Evolutionary conservation across 2,797 vertebrate species (phyloP).

Genomic region (Phalloptychus januarius): DNA sequence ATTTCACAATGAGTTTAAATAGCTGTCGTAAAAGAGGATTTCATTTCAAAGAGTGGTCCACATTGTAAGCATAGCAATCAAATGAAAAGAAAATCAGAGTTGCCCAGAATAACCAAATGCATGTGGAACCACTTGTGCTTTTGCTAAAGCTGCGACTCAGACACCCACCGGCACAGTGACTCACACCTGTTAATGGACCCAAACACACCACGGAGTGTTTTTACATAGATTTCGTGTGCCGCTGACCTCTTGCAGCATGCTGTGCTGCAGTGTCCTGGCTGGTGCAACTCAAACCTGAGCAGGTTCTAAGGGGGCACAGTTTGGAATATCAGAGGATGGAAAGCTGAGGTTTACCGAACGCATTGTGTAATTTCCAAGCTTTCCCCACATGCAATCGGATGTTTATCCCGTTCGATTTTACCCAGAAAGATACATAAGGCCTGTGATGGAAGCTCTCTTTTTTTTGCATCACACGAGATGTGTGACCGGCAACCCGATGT

Average conservation of each 20-base stretch:
- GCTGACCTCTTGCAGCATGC: neutral
- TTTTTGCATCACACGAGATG: too few relatives aligned
- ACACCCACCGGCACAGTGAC: conserved; percentile 11
- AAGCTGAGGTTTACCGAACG: neutral
- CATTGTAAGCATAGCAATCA: neutral
- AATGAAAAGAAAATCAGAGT: neutral
- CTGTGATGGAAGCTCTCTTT: too few relatives aligned
- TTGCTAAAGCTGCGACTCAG: neutral
- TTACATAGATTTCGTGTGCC: conserved; percentile 8
- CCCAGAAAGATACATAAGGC: neutral
- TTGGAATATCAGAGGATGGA: neutral
- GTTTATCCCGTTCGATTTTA: neutral
- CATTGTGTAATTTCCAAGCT: neutral
- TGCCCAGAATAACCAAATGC: neutral
- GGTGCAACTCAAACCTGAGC: neutral
- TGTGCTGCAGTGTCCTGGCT: neutral
- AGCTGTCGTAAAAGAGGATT: neutral
- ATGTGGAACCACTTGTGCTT: neutral
- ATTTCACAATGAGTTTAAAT: neutral
- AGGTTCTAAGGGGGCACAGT: neutral
- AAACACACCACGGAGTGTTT: conserved; percentile 3
- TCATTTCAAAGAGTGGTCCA: neutral
- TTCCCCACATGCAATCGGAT: neutral
- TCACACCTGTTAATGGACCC: conserved; percentile 20
- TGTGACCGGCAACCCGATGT: too few relatives aligned